A percentile compares a stretch with the other conserved stretches of the same genome.
These are phyloP conservation scores for Apteryx owenii DNA, from an alignment of 2,113 vertebrate species.

Conservation along the genomic window DNA sequence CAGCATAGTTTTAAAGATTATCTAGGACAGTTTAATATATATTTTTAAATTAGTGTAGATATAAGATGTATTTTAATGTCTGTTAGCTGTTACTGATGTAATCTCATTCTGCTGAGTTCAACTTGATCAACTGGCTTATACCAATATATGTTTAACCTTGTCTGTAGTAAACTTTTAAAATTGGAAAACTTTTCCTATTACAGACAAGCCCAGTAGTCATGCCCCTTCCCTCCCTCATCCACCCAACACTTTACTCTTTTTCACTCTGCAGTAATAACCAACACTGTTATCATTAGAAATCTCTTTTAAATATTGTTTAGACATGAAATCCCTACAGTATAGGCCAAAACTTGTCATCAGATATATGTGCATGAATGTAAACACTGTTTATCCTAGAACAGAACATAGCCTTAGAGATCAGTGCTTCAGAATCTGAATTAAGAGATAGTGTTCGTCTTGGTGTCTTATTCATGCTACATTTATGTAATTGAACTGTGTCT, in stretches of 20 bases:
- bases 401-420: background rate
- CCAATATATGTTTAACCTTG: background rate
- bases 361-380: background rate
- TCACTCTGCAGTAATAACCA: background rate
- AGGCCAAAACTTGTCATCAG: background rate
- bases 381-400: background rate
- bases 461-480: background rate
- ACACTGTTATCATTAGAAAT: background rate
- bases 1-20: background rate
- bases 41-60: background rate
- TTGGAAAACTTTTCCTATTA: background rate
- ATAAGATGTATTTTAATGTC: background rate
- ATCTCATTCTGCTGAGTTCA: background rate
- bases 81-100: background rate
- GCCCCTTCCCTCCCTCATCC: background rate
- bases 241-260: background rate
- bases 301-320: background rate
- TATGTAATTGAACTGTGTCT: background rate
- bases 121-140: background rate
- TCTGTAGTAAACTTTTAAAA: background rate
- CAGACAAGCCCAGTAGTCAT: background rate
- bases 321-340: background rate
- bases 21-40: background rate
- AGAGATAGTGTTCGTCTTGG: background rate
- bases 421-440: background rate